A percentile compares a stretch with the other conserved stretches of the same genome.
These are phyloP conservation scores for Armadillidium nasatum DNA, from an alignment of 1,140 invertebrate species.

Conservation along the genomic window DNA sequence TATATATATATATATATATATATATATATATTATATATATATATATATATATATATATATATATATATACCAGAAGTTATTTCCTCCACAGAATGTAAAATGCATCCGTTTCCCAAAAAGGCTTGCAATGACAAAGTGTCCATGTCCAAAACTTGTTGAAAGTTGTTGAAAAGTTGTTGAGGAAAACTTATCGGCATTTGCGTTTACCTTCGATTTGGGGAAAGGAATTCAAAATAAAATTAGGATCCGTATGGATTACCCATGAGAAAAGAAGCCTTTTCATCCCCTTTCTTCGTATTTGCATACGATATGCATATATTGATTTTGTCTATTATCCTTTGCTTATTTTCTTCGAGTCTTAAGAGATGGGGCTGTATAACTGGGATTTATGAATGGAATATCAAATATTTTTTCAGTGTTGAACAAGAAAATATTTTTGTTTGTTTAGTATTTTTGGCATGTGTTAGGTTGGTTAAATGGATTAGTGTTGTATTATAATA, in stretches of 20 bases:
- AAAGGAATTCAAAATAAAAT: not conserved
- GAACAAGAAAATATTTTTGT: too few species aligned
- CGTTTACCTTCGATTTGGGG: not conserved
- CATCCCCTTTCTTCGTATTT: not conserved
- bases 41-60: not conserved
- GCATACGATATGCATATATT: not conserved
- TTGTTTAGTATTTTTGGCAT: too few species aligned
- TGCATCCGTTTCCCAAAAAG: too few species aligned
- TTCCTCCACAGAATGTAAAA: too few species aligned
- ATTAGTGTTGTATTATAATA: too few species aligned
- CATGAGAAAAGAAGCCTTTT: not conserved
- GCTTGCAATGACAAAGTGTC: not conserved
- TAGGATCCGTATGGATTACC: too few species aligned
- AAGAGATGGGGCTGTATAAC: too few species aligned
- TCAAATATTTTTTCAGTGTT: too few species aligned
- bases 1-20: not conserved
- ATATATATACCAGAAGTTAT: too few species aligned
- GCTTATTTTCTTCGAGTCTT: not conserved
- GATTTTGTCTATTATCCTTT: not conserved
- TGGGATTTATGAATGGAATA: too few species aligned
- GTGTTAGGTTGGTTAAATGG: too few species aligned
- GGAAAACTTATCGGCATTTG: not conserved
- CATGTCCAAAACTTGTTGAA: not conserved
- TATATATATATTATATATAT: constrained; percentile 13
- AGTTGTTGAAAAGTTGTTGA: not conserved